Conservation (phyloP, 2,888 invertebrate genomes). For the Eupithecia tripunctaria region DNA sequence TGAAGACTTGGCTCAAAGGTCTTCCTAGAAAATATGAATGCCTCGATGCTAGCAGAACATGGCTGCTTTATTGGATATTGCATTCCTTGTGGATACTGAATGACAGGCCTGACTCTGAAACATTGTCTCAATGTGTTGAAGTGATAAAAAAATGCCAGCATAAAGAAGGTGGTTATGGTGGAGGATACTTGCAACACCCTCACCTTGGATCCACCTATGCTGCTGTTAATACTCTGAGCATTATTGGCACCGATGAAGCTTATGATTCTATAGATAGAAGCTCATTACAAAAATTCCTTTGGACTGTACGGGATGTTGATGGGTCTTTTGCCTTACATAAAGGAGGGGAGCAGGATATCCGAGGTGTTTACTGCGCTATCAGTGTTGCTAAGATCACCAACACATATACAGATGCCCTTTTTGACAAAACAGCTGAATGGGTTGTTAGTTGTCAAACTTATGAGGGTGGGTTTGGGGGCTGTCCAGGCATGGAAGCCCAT, state of each 20-base stretch:
- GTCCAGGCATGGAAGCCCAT: slow-evolving; percentile 96
- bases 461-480: slow-evolving; percentile 99
- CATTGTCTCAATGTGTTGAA: slow-evolving; percentile 67
- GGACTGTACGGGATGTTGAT: slow-evolving; percentile 90
- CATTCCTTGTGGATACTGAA: slow-evolving; percentile 91
- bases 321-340: slow-evolving; percentile 97
- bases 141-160: slow-evolving; percentile 88
- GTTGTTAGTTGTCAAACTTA: slow-evolving; percentile 98
- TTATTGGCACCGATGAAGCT: slow-evolving; percentile 94
- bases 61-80: slow-evolving; percentile 98
- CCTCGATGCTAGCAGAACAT: slow-evolving; percentile 97
- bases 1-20: slow-evolving; percentile 87
- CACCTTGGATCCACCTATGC: slow-evolving; percentile 99
- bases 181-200: slow-evolving; percentile 96
- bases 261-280: slow-evolving; percentile 93
- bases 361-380: slow-evolving; percentile 98
- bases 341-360: slow-evolving; percentile 96
- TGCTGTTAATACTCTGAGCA: slow-evolving; percentile 96
- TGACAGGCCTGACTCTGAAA: slow-evolving; percentile 76
- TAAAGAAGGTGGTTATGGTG: slow-evolving; percentile 94
- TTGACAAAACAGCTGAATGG: slow-evolving; percentile 96
- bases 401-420: slow-evolving; percentile 89
- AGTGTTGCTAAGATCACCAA: slow-evolving; percentile 95
- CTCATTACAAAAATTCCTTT: slow-evolving; percentile 90
- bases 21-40: slow-evolving; percentile 90